Percentiles rank a stretch among this genome's conserved stretches.
Evolutionary conservation across 1,140 invertebrate genomes (phyloP).

Genomic region (Saccostrea echinata): DNA sequence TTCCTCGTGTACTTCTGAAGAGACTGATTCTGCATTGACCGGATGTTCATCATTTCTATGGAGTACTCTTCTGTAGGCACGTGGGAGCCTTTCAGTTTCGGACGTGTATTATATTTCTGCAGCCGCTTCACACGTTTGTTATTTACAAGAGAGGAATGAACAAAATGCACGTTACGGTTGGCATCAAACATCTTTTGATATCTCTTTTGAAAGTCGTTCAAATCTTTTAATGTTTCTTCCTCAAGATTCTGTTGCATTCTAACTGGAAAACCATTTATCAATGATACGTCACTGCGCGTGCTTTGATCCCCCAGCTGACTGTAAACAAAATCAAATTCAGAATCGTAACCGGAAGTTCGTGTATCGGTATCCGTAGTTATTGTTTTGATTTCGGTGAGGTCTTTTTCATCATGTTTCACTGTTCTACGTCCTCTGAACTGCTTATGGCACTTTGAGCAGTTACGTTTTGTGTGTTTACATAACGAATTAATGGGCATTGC

Average conservation of each 20-base stretch:
- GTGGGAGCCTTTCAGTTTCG: background rate
- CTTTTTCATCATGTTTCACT: background rate
- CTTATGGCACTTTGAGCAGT: conserved; percentile 1
- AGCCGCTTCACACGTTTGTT: conserved; percentile 35
- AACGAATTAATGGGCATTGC: conserved; percentile 1
- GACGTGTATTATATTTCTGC: background rate
- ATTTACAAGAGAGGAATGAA: conserved; percentile 44
- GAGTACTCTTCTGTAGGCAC: background rate
- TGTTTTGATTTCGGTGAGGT: background rate
- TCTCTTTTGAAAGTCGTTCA: conserved; percentile 45
- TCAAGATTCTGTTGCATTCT: background rate
- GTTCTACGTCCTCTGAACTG: background rate
- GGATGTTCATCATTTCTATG: conserved; percentile 22
- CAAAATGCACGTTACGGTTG: conserved; percentile 49
- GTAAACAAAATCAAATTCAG: background rate
- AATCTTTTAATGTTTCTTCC: conserved; percentile 6
- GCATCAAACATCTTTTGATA: conserved; percentile 48
- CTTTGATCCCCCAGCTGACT: background rate
- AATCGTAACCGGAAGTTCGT: background rate
- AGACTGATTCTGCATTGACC: background rate
- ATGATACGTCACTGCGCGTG: background rate
- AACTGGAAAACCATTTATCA: background rate
- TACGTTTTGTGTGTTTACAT: conserved; percentile 15
- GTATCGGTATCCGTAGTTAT: background rate
- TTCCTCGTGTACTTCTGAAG: conserved; percentile 6